These are phyloP conservation scores for Penelope pileata DNA, from an alignment of 2,113 vertebrate species.

Conservation along the genomic window DNA sequence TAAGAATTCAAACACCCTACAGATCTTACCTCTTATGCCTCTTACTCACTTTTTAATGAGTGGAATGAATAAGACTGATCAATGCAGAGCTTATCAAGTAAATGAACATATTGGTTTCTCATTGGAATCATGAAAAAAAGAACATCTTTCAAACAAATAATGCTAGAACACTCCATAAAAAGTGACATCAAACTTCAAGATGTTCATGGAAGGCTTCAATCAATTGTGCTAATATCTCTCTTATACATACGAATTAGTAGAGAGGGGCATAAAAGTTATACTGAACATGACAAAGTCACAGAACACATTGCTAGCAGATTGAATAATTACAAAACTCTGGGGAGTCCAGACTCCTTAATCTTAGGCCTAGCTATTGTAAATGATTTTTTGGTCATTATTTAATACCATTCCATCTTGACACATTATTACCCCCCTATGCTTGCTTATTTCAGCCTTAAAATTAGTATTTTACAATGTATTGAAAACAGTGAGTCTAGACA, in stretches of 20 bases:
- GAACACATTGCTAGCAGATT: neutral
- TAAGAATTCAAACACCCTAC: neutral
- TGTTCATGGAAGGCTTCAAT: neutral
- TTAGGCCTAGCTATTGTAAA: neutral
- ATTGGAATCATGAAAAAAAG: neutral
- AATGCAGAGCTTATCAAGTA: neutral
- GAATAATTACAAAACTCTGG: neutral
- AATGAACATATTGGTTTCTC: neutral
- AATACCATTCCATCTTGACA: neutral
- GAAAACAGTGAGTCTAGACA: neutral
- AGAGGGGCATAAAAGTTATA: neutral
- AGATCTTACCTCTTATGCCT: neutral
- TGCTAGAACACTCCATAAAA: neutral
- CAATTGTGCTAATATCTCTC: neutral
- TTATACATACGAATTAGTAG: neutral
- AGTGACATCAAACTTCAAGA: accelerated
- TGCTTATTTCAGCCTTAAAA: neutral
- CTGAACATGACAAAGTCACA: neutral
- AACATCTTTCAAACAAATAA: neutral
- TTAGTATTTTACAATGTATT: neutral
- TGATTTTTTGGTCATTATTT: neutral
- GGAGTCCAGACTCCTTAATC: neutral
- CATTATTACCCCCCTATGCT: neutral
- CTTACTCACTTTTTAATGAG: neutral
- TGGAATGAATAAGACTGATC: neutral